A percentile compares a stretch with the other conserved stretches of the same genome.
Evolutionary conservation across 2,888 invertebrate genomes (phyloP).

Genomic region (Cancer borealis): DNA sequence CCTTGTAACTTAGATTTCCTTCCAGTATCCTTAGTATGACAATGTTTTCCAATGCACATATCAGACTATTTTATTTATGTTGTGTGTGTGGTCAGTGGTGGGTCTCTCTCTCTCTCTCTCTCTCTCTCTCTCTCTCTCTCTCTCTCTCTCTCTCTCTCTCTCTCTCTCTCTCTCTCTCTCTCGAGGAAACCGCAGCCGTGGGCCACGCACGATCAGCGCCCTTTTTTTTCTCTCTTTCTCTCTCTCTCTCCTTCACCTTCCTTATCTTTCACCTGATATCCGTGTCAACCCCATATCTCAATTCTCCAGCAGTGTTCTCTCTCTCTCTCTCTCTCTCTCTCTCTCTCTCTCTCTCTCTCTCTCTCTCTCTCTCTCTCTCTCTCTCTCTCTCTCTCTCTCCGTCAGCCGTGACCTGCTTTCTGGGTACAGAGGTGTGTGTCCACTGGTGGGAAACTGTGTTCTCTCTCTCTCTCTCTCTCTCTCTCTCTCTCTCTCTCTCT

Average conservation of each 20-base stretch:
- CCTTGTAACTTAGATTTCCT: neutral
- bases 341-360: conserved; percentile 35
- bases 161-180: conserved; percentile 35
- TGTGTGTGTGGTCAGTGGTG: neutral
- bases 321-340: conserved; percentile 47
- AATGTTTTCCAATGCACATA: neutral
- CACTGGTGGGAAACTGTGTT: neutral
- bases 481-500: conserved; percentile 35
- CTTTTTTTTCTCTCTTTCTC: neutral
- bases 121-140: conserved; percentile 49
- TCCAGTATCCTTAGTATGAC: neutral
- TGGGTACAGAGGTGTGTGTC: neutral
- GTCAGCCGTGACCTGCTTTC: conserved; percentile 26
- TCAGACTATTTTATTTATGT: neutral
- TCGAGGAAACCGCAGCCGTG: neutral
- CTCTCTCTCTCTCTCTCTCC: conserved; percentile 33
- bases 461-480: conserved; percentile 37
- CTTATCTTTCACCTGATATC: conserved; percentile 3
- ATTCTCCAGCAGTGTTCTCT: conserved; percentile 6
- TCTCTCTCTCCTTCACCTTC: neutral
- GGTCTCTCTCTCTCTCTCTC: neutral
- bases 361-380: conserved; percentile 53
- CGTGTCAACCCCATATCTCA: neutral
- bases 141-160: conserved; percentile 47
- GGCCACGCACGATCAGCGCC: neutral